Evolutionary conservation across 2,113 vertebrate species (phyloP).

Genomic region (Eurypyga helias): DNA sequence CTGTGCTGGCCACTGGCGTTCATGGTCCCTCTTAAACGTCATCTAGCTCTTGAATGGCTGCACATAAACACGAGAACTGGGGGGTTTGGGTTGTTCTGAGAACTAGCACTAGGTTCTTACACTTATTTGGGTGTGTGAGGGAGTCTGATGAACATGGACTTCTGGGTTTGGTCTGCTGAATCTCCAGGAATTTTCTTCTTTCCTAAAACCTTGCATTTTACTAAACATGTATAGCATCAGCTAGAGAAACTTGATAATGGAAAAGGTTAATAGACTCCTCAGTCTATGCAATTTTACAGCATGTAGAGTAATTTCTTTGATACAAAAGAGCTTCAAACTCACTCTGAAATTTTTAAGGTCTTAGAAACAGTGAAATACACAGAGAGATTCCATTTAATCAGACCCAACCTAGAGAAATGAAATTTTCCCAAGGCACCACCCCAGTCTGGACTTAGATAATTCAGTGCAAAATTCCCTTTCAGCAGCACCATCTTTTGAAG

Average conservation of each 20-base stretch:
- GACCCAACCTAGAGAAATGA: background rate
- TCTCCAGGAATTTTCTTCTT: background rate
- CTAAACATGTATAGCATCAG: background rate
- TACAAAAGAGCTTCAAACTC: background rate
- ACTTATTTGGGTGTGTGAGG: background rate
- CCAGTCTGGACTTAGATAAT: fast-evolving
- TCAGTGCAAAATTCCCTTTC: background rate
- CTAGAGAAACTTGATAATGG: background rate
- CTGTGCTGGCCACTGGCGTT: background rate
- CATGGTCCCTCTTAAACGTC: background rate
- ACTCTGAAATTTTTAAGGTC: background rate
- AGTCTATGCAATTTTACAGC: background rate
- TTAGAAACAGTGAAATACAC: background rate
- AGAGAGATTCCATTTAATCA: background rate
- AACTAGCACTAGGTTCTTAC: background rate
- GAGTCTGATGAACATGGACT: background rate
- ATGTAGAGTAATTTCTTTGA: background rate
- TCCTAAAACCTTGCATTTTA: background rate
- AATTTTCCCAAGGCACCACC: background rate
- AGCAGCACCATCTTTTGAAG: background rate
- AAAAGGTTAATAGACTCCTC: background rate
- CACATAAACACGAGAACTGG: background rate
- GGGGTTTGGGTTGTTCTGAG: background rate
- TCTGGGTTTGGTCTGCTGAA: background rate
- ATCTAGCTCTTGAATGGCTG: background rate